These are phyloP conservation scores for Oncopodura yosiiana DNA, from an alignment of 1,140 invertebrate species.

Conservation along the genomic window DNA sequence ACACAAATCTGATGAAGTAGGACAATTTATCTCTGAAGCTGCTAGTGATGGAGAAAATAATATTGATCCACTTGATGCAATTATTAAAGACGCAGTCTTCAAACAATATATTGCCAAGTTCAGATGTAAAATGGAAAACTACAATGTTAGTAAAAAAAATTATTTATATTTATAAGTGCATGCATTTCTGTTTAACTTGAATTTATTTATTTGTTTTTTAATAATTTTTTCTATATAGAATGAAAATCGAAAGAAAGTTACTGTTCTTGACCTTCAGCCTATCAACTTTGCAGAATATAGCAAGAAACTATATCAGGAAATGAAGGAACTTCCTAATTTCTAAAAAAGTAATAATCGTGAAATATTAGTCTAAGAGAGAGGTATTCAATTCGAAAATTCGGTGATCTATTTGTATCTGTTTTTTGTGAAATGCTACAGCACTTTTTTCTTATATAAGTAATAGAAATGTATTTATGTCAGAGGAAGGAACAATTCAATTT, in stretches of 20 bases:
- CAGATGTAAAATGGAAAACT: conserved; percentile 76
- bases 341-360: no score
- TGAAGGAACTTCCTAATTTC: no score
- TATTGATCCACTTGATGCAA: conserved; percentile 47
- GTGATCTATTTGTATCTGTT: no score
- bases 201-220: conserved; percentile 17
- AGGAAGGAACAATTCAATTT: no score
- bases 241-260: conserved; percentile 68
- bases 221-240: conserved; percentile 52
- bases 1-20: conserved; percentile 65
- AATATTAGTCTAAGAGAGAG: no score
- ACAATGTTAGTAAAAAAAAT: conserved; percentile 56
- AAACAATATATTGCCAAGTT: conserved; percentile 70
- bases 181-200: not conserved
- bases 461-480: no score
- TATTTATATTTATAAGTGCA: conserved; percentile 7
- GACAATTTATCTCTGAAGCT: conserved; percentile 46
- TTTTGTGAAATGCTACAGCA: no score
- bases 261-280: conserved; percentile 54
- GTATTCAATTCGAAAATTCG: no score
- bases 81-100: conserved; percentile 66
- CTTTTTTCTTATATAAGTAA: no score
- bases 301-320: conserved; percentile 54
- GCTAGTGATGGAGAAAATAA: conserved; percentile 47
- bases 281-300: conserved; percentile 68